Percentiles rank a stretch among this genome's conserved stretches.
phyloP scores from a whole-genome alignment of 1,140 invertebrate genomes.

The Trichonephila clavata region DNA sequence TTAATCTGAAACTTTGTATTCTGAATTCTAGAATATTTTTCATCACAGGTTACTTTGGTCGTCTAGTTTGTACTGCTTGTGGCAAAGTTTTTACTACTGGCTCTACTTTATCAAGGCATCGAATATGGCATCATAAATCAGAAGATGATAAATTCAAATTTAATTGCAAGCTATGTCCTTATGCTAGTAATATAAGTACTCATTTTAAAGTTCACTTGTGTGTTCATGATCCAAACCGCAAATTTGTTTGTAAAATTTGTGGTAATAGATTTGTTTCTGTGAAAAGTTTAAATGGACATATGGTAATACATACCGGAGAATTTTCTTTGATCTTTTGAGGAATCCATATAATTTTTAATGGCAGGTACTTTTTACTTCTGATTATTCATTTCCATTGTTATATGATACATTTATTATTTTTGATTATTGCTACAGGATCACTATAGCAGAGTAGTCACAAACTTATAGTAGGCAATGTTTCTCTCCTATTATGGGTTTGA shows the following conservation, averaged over 20 bases:
- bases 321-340: not conserved
- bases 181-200: conserved; percentile 23
- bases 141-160: conserved; percentile 10
- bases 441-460: too few species aligned
- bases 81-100: conserved; percentile 20
- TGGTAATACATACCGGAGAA: conserved; percentile 52
- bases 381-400: too few species aligned
- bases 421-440: too few species aligned
- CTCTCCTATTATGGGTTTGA: too few species aligned
- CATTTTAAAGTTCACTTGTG: conserved; percentile 1
- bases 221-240: not conserved
- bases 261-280: not conserved
- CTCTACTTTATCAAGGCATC: conserved; percentile 34
- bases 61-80: not conserved
- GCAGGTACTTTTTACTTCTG: too few species aligned
- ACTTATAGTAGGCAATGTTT: too few species aligned
- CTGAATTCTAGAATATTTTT: too few species aligned
- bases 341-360: too few species aligned
- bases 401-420: too few species aligned
- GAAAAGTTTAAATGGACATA: conserved; percentile 13
- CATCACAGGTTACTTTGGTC: not conserved
- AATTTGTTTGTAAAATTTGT: not conserved
- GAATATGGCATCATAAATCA: conserved; percentile 15
- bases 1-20: too few species aligned
- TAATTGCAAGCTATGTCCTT: conserved; percentile 12